These are phyloP conservation scores for Helicorthomorpha holstii DNA, from an alignment of 1,140 invertebrate species.

Conservation along the genomic window DNA sequence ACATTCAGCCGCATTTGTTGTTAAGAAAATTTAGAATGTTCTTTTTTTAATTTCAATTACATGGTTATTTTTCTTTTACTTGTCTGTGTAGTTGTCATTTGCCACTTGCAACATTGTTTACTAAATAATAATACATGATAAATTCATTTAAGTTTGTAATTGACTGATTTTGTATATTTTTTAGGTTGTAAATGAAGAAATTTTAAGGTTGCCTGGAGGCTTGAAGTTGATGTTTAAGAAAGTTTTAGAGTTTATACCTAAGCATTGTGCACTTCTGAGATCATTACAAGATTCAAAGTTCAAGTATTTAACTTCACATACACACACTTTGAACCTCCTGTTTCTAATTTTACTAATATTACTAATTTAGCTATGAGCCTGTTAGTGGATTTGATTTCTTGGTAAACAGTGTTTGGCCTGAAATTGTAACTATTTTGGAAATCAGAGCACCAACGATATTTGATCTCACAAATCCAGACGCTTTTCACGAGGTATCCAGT, in stretches of 20 bases:
- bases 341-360: neutral
- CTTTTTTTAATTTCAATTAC: no score
- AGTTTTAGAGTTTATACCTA: slow-evolving; percentile 49
- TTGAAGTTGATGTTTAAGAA: slow-evolving; percentile 54
- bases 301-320: neutral
- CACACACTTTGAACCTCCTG: neutral
- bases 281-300: slow-evolving; percentile 17
- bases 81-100: no score
- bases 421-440: slow-evolving; percentile 54
- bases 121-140: no score
- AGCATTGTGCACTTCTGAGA: slow-evolving; percentile 21
- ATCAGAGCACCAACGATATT: slow-evolving; percentile 62
- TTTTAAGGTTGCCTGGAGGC: slow-evolving; percentile 42
- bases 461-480: slow-evolving; percentile 74
- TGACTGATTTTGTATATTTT: neutral
- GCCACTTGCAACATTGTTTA: no score
- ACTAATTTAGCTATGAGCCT: slow-evolving; percentile 16
- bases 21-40: no score
- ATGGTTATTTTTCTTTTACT: no score
- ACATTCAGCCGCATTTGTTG: no score
- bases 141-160: no score
- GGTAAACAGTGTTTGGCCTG: slow-evolving; percentile 73
- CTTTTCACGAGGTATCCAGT: slow-evolving; percentile 48
- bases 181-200: slow-evolving; percentile 49
- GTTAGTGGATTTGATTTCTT: slow-evolving; percentile 69